Evolutionary conservation across 2,113 vertebrate genomes (phyloP).

Genomic region (Chrysochloris asiatica): DNA sequence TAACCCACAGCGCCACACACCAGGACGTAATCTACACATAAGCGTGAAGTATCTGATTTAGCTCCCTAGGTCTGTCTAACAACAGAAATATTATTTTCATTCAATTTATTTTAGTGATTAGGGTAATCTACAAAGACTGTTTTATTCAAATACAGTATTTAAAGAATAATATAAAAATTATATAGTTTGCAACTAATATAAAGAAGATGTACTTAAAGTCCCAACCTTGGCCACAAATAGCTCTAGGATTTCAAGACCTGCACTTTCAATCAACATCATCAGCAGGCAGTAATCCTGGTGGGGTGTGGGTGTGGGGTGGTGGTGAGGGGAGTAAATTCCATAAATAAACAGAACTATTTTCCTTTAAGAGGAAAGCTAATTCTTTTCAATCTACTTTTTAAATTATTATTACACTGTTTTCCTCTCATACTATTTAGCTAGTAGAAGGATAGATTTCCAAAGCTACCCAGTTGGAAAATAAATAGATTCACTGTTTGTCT

Average conservation of each 20-base stretch:
- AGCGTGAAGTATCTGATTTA: constrained; percentile 13
- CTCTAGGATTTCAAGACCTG: constrained; percentile 77
- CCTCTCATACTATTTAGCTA: constrained; percentile 86
- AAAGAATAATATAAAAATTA: constrained; percentile 37
- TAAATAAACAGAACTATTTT: constrained; percentile 89
- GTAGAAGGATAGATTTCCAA: constrained; percentile 89
- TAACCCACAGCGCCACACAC: no score
- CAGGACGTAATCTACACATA: background rate
- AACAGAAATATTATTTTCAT: constrained; percentile 39
- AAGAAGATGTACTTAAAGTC: constrained; percentile 3
- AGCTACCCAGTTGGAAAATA: constrained; percentile 88
- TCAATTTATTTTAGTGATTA: background rate
- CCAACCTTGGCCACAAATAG: constrained; percentile 70
- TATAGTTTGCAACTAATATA: constrained; percentile 32
- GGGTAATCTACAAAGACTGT: background rate
- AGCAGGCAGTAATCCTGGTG: constrained; percentile 82
- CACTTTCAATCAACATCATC: constrained; percentile 79
- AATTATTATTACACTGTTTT: constrained; percentile 88
- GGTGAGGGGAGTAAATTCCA: constrained; percentile 78
- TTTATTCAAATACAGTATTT: constrained; percentile 42
- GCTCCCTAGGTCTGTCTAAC: background rate
- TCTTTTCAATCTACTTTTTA: constrained; percentile 88
- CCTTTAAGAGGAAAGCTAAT: constrained; percentile 88
- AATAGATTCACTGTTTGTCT: constrained; percentile 88
- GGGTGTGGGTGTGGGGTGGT: no score